Conservation (phyloP, 2,797 vertebrate species). For the Xenopus petersii region DNA sequence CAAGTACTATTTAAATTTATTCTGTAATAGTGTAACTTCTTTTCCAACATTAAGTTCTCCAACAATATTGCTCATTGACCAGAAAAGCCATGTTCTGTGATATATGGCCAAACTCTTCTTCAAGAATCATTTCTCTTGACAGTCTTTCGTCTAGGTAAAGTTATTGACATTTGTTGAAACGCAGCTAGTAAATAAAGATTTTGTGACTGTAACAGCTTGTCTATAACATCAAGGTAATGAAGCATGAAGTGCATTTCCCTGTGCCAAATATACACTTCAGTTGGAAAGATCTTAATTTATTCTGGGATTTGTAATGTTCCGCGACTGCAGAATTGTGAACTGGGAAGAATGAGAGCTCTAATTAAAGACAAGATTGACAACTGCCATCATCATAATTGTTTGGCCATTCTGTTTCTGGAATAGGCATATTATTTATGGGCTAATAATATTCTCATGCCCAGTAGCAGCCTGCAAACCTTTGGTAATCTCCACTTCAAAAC, state of each 20-base stretch:
- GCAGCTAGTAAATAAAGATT: not conserved
- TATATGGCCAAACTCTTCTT: too few relatives aligned
- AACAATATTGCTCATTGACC: too few relatives aligned
- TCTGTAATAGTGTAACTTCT: too few relatives aligned
- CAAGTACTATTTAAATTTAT: too few relatives aligned
- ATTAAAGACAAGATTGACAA: conserved; percentile 50
- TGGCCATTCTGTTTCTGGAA: conserved; percentile 48
- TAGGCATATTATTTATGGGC: conserved; percentile 1
- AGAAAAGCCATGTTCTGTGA: too few relatives aligned
- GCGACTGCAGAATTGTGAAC: conserved; percentile 36
- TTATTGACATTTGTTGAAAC: not conserved
- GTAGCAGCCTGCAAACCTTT: not conserved
- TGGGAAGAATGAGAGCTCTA: conserved; percentile 51
- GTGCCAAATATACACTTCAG: conserved; percentile 45
- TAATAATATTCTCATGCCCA: not conserved
- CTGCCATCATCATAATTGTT: conserved; percentile 21
- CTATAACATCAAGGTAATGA: conserved; percentile 33
- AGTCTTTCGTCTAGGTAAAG: not conserved
- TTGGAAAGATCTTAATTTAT: conserved; percentile 43
- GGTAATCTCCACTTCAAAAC: not conserved
- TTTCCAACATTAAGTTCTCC: too few relatives aligned
- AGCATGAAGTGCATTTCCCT: conserved; percentile 12
- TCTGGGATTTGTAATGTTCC: conserved; percentile 43
- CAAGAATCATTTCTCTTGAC: too few relatives aligned
- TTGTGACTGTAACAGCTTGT: conserved; percentile 8